Base-by-base conservation (phyloP, 2,113 vertebrate species). In the Benitochromis conjunctus region DNA sequence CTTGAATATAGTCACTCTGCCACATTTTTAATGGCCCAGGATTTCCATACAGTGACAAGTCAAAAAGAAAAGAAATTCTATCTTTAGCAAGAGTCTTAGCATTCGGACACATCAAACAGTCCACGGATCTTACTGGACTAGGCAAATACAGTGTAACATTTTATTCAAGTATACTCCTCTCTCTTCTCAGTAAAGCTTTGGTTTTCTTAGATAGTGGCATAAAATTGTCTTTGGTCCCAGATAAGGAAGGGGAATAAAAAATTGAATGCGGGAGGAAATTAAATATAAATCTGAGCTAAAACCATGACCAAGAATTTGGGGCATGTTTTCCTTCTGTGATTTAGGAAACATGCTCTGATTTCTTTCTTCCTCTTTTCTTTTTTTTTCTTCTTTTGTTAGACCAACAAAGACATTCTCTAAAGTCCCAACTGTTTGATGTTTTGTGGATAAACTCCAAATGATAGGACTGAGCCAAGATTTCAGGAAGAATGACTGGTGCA, bases 371-470 rank as follows among this genome's bases (percentile, higher is more conserved):
- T 53, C 46, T 76, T 71, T 71, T 71, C 38, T 16, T 85, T 88
- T 79, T 85, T 36, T 89, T 1, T 1, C 31, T 64, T 83, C 83
- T 71, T 85, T 36, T 92, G 83, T 2, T 62, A 51, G 24, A 69
- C 83, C 84, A 84, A 87, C 71, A 82, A 91, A 89, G 48, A 31
- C 64, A 48, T 80, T 41, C 12, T 89, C 71, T 62, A 51, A 66
- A 60, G 79, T 86, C 86, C 24, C 46, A 54, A 3, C 76, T 89
- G 85, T 89, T 89, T 93, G 90, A 91, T 85, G 91, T 89, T 88
- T 84, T 79, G 74, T 89, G 87, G 83, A 89, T 79, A 19, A 90
- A 71, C 56, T 82, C 83, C 85, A 90, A 56, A 66, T 51, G 53
- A 24, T 69, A 60, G 31, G 34, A 60, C 8, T 18, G 24, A 26